Conservation (phyloP, 2,797 vertebrate species). For the Tokudaia tokunoshimensis region DNA sequence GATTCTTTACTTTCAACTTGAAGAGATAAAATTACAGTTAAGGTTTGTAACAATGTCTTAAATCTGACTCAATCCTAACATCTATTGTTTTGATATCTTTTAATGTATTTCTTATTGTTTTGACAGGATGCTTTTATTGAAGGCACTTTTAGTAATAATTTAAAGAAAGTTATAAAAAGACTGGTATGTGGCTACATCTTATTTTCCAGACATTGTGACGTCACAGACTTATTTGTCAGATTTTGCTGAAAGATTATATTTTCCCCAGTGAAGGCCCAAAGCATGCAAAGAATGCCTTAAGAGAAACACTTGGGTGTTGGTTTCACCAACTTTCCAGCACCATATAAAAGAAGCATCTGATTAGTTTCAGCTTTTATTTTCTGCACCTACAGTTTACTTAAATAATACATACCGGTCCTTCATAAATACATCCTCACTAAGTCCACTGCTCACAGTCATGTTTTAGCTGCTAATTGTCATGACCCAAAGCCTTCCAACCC, state of each 20-base stretch:
- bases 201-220: background rate
- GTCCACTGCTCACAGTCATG: rapidly evolving
- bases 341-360: background rate
- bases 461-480: background rate
- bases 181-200: background rate
- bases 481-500: background rate
- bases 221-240: background rate
- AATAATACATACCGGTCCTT: background rate
- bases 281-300: background rate
- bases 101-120: conserved; percentile 21
- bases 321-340: rapidly evolving
- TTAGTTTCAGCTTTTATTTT: background rate
- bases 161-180: conserved; percentile 22
- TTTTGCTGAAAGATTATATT: background rate
- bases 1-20: background rate
- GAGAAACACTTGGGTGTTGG: background rate
- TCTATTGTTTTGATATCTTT: conserved; percentile 40
- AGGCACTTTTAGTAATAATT: background rate
- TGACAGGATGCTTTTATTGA: background rate
- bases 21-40: conserved; percentile 34
- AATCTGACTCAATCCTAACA: background rate
- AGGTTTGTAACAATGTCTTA: background rate
- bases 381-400: background rate
- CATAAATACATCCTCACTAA: background rate
- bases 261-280: background rate